Evolutionary conservation across 2,888 invertebrate species (phyloP), one percentile per base, ranked within the genome.

Genomic region (Euzetes globulus): DNA sequence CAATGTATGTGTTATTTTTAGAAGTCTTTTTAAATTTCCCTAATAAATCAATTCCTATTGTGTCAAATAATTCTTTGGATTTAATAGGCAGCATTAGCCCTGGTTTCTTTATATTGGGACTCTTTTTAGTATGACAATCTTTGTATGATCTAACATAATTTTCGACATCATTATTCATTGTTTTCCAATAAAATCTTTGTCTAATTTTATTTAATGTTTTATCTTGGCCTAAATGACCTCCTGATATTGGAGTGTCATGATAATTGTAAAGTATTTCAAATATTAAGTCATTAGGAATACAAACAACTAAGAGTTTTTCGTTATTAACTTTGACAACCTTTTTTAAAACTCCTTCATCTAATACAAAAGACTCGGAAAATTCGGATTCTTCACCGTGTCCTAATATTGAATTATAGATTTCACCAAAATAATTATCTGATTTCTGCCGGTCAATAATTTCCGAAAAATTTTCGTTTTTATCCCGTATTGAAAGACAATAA

Each of bases 201-300:
- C 55, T 29, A 0, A 75, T 45, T n/a, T 58, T 71, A 15, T 75
- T 73, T 5, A 71, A 63, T 15, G 73, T 76, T 65, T 58, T 71
- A 6, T 68, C 27, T 19, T 73, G 55, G 1, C 76, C 75, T 9
- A 76, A 65, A 52, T 72, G 72, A 77, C 22, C 13, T 19, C 77
- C 74, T n/a, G 73, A 45, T 4, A 75, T 63, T 2, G 77, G 75
- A 13, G 73, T 73, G 72, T 79, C 77, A 55, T 79, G 79, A 19
- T 73, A 71, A 22, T 72, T 41, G 11, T 45, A 27, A 5, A 79
- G n/a, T 0, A 79, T 58, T 17, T 78, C 73, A 1, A 72, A 25
- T 6, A 72, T n/a, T n/a, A 78, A n/a, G 11, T 58, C 47, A 0
- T 50, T 11, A 0, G 79, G 79, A 0, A 79, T 58, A 13, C 41